Base-by-base conservation (phyloP, 2,888 invertebrate species). In the Stenichneumon culpator region DNA sequence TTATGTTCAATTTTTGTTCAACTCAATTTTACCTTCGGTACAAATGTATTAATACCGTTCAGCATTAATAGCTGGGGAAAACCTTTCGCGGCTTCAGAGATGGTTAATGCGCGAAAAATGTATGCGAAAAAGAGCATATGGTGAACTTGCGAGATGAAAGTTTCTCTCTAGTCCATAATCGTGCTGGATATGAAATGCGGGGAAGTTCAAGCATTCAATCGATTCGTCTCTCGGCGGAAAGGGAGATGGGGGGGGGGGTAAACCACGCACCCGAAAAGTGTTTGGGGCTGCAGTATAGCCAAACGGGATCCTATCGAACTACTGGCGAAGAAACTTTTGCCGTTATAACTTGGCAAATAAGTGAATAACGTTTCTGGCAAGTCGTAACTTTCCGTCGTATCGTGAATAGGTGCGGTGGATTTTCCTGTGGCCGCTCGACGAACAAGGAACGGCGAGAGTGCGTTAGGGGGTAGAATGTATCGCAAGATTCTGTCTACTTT, bases 301-400 rank as follows among this genome's bases (percentile, higher is more conserved):
- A 36, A 57, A 32, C 57, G 28, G 47, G 54, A 82, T 77, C 77
- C 82, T 28, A 77, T 82, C 70, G 68, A 69, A 60, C 68, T 74
- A 36, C 54, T 68, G 77, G 57, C 70, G 50, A 60, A 44, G 74
- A 81, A 87, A 87, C 82, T 86, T 87, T 85, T 63, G 80, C 85
- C 83, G 80, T 86, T 87, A 85, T 84, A 87, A 87, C 83, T 87
- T 85, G 83, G 78, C 70, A 83, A 83, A 79, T 83, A 86, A 87
- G 80, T 84, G 85, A 82, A 82, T 68, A 86, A 82, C 75, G 77
- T 84, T 85, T 81, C 86, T 75, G 72, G 70, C 70, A 68, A 72
- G 52, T n/a, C 57, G 74, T 57, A 67, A 82, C 83, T 79, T 75
- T 65, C 57, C 54, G 67, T 57, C 47, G 65, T 32, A 63, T 79